A percentile compares a stretch with the other conserved stretches of the same genome.
Evolutionary conservation across 1,140 invertebrate species (phyloP).

Genomic region (Drosophila gunungcola): DNA sequence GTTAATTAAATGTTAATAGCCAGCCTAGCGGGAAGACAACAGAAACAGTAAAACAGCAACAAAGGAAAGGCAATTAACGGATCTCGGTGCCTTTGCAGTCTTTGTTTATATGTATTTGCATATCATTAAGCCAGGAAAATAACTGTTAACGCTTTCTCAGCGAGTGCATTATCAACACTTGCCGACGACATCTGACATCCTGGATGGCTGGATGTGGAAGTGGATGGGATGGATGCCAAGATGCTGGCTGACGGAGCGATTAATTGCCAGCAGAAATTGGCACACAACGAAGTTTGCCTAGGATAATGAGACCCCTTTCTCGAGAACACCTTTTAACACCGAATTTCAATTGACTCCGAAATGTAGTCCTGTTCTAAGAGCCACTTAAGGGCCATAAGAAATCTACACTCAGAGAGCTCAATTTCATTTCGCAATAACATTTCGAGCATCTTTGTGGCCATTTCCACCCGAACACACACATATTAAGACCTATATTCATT

Average conservation of each 20-base stretch:
- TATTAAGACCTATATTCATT: slow-evolving; percentile 51
- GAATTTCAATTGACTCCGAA: slow-evolving; percentile 39
- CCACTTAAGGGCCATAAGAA: slow-evolving; percentile 70
- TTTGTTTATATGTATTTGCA: slow-evolving; percentile 78
- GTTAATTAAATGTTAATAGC: slow-evolving; percentile 81
- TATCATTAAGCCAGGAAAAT: slow-evolving; percentile 71
- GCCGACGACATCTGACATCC: slow-evolving; percentile 37
- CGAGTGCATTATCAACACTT: slow-evolving; percentile 76
- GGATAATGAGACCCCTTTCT: slow-evolving; percentile 31
- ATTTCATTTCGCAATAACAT: slow-evolving; percentile 76
- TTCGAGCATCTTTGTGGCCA: slow-evolving; percentile 47
- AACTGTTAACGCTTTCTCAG: slow-evolving; percentile 52
- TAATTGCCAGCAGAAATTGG: slow-evolving; percentile 48
- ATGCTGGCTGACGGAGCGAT: slow-evolving; percentile 11
- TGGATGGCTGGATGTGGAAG: background rate
- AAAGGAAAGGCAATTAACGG: slow-evolving; percentile 66
- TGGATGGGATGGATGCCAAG: background rate
- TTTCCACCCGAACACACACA: slow-evolving; percentile 14
- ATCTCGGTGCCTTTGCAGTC: slow-evolving; percentile 39
- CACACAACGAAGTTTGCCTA: slow-evolving; percentile 35
- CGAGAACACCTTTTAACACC: background rate
- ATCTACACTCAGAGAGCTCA: slow-evolving; percentile 61
- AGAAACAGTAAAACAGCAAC: slow-evolving; percentile 22
- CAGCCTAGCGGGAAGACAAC: slow-evolving; percentile 38
- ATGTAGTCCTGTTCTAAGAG: slow-evolving; percentile 1